phyloP scores from a whole-genome alignment of 2,888 invertebrate species.

The Acanthosepion pharaonis region DNA sequence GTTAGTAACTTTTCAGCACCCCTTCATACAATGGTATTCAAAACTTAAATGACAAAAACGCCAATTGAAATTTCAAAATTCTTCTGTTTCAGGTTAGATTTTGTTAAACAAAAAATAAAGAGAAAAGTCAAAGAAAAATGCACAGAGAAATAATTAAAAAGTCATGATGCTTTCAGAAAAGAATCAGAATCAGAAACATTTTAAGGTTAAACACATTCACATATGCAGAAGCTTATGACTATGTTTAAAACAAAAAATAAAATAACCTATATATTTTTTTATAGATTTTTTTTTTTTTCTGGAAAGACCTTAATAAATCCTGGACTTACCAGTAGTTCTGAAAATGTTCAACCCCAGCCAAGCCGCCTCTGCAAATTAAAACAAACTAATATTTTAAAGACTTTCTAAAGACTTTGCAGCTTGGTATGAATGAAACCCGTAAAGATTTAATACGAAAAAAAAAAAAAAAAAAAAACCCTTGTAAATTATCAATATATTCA shows the following conservation, averaged over 20 bases:
- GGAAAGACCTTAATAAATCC: slow-evolving; percentile 40
- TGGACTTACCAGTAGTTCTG: slow-evolving; percentile 43
- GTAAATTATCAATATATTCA: not conserved
- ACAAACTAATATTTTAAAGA: slow-evolving; percentile 35
- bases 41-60: not conserved
- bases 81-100: not conserved
- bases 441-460: not conserved
- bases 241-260: not conserved
- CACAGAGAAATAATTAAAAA: not conserved
- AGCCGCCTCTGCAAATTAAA: slow-evolving; percentile 44
- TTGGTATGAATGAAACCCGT: not conserved
- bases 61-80: not conserved
- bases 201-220: not conserved
- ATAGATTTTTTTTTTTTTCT: not conserved
- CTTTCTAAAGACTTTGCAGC: slow-evolving; percentile 25
- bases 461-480: not conserved
- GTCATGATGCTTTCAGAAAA: not conserved
- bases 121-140: not conserved
- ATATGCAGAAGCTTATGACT: not conserved
- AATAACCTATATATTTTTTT: not conserved
- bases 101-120: not conserved
- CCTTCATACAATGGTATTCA: not conserved
- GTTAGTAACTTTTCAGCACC: too few species aligned
- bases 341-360: slow-evolving; percentile 44
- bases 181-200: not conserved